Evolutionary conservation across 2,113 vertebrate genomes (phyloP), one percentile per base, ranked within the genome.

Genomic region (Spilogale gracilis): DNA sequence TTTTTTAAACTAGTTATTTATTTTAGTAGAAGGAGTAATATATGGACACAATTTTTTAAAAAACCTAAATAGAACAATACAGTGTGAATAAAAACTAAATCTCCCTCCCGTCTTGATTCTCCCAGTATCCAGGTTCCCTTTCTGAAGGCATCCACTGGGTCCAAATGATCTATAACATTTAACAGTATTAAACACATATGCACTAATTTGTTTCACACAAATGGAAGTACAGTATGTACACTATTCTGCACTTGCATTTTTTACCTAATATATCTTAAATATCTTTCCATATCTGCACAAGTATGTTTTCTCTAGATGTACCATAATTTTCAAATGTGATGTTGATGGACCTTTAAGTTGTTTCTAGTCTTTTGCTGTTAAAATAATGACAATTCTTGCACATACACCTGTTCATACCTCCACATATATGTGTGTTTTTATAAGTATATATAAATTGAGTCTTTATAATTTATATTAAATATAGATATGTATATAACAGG

Each of bases 331-430:
- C 85, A 74, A 58, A 18, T 25, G 78, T 73, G 58, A 67, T 76
- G 73, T 18, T 56, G 69, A 61, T 76, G n/a, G 30, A 43, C 43
- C 80, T 30, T 88, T 91, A 81, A 11, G 1, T 93, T 58, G 4
- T 90, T 96, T 82, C 50, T 93, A 84, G 50, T 80, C 30, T 89
- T 94, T 93, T 95, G 43, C 32, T 91, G 74, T 60, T 84, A 93
- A 94, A 89, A 81, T n/a, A 67, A 1, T 92, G 48, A 67, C 30
- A 21, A 56, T 74, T 50, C 45, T 90, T 60, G 38, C 16, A 30
- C 3, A 67, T 71, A 18, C 16, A 61, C 12, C 6, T 67, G 91
- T 85, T 90, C n/a, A 84, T 4, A 76, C 45, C 18, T 65, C 14
- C 23, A 38, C 6, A 61, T 79, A 67, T n/a, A 52, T 91, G 16